These are phyloP conservation scores for Monodelphis domestica DNA, from an alignment of 2,797 vertebrate species.

Conservation along the genomic window DNA sequence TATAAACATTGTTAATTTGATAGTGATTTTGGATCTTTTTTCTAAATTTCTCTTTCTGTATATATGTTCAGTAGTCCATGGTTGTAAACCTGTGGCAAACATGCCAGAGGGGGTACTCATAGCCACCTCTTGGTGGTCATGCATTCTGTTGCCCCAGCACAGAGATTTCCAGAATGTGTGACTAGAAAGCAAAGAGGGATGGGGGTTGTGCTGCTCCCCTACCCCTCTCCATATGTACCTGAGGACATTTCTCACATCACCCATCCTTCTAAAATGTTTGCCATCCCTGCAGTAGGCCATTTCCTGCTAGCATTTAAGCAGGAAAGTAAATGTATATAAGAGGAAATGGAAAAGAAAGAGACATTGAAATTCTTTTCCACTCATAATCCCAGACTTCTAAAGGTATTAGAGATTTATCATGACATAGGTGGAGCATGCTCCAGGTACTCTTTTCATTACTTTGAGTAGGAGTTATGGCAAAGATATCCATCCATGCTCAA, in stretches of 20 bases:
- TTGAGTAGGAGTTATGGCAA: background rate
- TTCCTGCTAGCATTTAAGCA: background rate
- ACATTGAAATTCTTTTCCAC: background rate
- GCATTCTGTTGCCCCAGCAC: too few species aligned
- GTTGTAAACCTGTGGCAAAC: too few species aligned
- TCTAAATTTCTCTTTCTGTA: background rate
- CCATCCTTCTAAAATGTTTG: too few species aligned
- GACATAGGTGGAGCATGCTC: background rate
- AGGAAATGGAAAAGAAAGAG: background rate
- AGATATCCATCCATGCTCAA: background rate
- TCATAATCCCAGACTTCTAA: background rate
- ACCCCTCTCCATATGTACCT: too few species aligned
- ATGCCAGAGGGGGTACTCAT: too few species aligned
- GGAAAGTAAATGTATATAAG: background rate
- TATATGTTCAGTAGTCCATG: background rate
- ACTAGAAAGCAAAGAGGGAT: too few species aligned
- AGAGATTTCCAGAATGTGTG: too few species aligned
- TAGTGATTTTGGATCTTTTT: background rate
- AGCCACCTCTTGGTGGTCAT: too few species aligned
- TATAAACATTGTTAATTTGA: background rate
- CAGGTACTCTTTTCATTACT: background rate
- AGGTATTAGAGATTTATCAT: background rate
- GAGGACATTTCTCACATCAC: too few species aligned
- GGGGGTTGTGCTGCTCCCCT: too few species aligned
- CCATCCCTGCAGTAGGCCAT: too few species aligned